Evolutionary conservation across 2,797 vertebrate species (phyloP).

Genomic region (Arctocebus calabarensis): DNA sequence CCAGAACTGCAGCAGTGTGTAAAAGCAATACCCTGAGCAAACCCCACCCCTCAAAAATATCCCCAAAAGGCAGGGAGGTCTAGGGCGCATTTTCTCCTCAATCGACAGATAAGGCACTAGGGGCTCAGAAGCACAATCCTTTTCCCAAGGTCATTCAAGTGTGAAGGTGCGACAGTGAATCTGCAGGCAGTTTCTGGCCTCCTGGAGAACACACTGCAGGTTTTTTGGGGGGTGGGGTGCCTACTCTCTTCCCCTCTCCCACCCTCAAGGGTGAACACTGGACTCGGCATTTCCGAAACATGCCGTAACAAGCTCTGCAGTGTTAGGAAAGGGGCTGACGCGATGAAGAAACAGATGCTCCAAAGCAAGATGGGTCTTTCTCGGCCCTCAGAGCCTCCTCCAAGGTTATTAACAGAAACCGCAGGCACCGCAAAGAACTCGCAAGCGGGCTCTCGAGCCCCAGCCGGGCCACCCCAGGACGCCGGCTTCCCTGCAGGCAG

Average conservation of each 20-base stretch:
- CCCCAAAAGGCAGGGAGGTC: conserved; percentile 57
- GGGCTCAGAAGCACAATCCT: conserved; percentile 27
- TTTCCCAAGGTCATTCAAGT: conserved; percentile 80
- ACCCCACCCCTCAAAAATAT: conserved; percentile 58
- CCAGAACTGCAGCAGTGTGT: conserved; percentile 38
- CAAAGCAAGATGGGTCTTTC: conserved; percentile 69
- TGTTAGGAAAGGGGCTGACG: conserved; percentile 81
- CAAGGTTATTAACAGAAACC: conserved; percentile 68
- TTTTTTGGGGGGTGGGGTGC: not conserved
- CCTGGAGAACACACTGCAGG: conserved; percentile 28
- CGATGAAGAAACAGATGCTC: conserved; percentile 82
- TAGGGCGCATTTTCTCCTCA: not conserved
- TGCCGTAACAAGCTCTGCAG: conserved; percentile 79
- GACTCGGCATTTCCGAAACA: conserved; percentile 84
- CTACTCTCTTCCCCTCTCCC: conserved; percentile 67
- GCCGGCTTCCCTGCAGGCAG: conserved; percentile 39
- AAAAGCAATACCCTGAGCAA: conserved; percentile 33
- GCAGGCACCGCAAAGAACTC: conserved; percentile 62
- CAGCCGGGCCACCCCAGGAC: not conserved
- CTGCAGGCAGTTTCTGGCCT: conserved; percentile 48
- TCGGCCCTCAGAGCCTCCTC: conserved; percentile 54
- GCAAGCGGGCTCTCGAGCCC: not conserved
- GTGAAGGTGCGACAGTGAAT: conserved; percentile 15
- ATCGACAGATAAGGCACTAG: conserved; percentile 30
- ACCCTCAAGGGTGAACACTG: conserved; percentile 77